A percentile compares a stretch with the other conserved stretches of the same genome.
Evolutionary conservation across 2,113 vertebrate species (phyloP).

Genomic region (Amblyopsis rosae): DNA sequence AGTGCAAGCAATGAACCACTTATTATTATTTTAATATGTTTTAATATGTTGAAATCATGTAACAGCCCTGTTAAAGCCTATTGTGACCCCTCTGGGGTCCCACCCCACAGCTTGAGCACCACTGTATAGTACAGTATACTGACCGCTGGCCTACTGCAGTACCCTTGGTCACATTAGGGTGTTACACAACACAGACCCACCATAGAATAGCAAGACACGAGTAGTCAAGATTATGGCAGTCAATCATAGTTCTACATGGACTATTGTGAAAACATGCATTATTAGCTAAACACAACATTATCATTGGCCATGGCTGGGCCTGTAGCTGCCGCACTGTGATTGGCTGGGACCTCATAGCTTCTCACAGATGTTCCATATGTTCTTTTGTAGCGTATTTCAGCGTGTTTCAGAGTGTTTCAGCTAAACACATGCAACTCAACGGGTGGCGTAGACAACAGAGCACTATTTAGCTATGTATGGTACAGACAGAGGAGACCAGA

Average conservation of each 20-base stretch:
- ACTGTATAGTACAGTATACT: not conserved
- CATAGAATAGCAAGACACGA: slow-evolving; percentile 30
- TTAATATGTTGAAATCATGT: too few relatives aligned
- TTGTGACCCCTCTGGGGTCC: too few relatives aligned
- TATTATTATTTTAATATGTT: too few relatives aligned
- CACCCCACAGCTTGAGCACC: slow-evolving; percentile 32
- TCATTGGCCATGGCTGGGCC: slow-evolving; percentile 35
- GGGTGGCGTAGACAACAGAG: slow-evolving; percentile 2
- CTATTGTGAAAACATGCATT: slow-evolving; percentile 49
- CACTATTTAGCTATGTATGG: not conserved
- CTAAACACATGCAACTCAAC: not conserved
- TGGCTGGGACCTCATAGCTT: slow-evolving; percentile 21
- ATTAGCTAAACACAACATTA: slow-evolving; percentile 55
- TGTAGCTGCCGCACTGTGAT: slow-evolving; percentile 38
- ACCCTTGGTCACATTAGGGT: slow-evolving; percentile 29
- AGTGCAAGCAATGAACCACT: too few relatives aligned
- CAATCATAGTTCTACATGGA: slow-evolving; percentile 47
- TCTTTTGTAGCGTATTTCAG: not conserved
- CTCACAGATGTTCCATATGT: not conserved
- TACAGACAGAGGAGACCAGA: slow-evolving; percentile 5
- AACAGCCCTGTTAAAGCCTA: too few relatives aligned
- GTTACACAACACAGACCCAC: slow-evolving; percentile 27
- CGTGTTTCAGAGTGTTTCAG: not conserved
- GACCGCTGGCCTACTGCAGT: not conserved
- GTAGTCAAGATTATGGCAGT: slow-evolving; percentile 17